phyloP scores from a whole-genome alignment of 2,113 vertebrate genomes.

The Petrocephalus zakoni region DNA sequence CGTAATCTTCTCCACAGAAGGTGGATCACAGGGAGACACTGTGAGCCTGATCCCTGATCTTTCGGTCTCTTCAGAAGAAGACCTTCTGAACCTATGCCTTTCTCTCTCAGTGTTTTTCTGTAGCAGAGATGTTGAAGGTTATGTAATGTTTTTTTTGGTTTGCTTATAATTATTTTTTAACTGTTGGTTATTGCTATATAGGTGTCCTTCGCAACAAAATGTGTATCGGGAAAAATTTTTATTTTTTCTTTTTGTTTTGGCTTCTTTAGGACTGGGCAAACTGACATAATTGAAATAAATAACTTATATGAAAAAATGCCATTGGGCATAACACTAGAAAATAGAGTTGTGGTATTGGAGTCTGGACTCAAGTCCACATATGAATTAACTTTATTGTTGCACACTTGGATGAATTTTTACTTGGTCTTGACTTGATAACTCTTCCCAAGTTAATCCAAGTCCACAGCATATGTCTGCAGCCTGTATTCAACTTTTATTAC shows the following conservation, averaged over 20 bases:
- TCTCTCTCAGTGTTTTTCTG: background rate
- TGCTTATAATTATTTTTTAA: background rate
- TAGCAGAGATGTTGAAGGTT: background rate
- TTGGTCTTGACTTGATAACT: no score
- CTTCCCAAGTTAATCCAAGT: background rate
- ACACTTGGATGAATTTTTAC: no score
- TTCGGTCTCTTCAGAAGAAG: background rate
- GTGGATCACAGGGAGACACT: background rate
- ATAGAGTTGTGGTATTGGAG: background rate
- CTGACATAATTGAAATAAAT: background rate
- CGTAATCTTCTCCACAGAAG: background rate
- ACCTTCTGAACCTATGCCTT: background rate
- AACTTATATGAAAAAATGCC: background rate
- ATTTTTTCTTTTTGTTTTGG: no score
- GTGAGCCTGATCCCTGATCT: background rate
- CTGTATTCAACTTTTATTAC: no score
- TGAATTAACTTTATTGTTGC: no score
- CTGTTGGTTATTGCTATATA: background rate
- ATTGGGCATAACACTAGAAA: background rate
- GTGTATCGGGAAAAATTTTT: background rate
- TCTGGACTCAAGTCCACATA: background rate
- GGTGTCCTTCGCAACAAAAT: background rate
- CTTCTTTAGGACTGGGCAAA: no score
- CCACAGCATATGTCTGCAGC: background rate
- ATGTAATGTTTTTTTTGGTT: background rate